Percentiles rank a stretch among this genome's conserved stretches.
phyloP scores from a whole-genome alignment of 2,888 invertebrate species.

The Spilarctia lutea region DNA sequence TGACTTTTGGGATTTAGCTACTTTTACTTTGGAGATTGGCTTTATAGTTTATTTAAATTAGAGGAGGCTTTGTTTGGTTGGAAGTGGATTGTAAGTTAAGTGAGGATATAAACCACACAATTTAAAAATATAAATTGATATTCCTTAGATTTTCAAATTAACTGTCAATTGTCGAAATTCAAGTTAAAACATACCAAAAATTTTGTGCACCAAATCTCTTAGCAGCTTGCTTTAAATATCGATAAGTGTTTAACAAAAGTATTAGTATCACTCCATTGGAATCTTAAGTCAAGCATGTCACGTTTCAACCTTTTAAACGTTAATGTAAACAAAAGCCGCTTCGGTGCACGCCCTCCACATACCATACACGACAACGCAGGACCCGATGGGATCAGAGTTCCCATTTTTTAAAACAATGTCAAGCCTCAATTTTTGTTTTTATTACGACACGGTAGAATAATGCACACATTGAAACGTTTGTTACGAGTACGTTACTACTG shows the following conservation, averaged over 20 bases:
- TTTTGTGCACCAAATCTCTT: too few species aligned
- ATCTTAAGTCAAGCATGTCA: conserved; percentile 27
- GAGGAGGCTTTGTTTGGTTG: too few species aligned
- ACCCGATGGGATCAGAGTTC: conserved; percentile 27
- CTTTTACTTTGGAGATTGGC: too few species aligned
- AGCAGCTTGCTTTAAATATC: background rate
- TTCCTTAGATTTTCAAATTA: too few species aligned
- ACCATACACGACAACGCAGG: conserved; percentile 19
- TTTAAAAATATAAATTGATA: too few species aligned
- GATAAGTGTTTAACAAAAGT: conserved; percentile 7
- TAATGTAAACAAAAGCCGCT: conserved; percentile 41
- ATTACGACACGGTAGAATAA: conserved; percentile 45
- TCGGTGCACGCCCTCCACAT: conserved; percentile 36
- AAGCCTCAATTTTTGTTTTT: conserved; percentile 41
- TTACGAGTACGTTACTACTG: conserved; percentile 6
- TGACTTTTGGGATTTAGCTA: too few species aligned
- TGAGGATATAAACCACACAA: too few species aligned
- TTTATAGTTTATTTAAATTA: too few species aligned
- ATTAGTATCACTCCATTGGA: conserved; percentile 33
- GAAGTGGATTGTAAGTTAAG: too few species aligned
- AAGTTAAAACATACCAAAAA: too few species aligned
- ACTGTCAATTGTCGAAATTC: too few species aligned
- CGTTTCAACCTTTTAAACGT: conserved; percentile 25
- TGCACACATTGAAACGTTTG: conserved; percentile 30
- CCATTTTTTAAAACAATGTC: conserved; percentile 49